Conservation (phyloP, 1,140 invertebrate species). For the Drosophila orosa region DNA sequence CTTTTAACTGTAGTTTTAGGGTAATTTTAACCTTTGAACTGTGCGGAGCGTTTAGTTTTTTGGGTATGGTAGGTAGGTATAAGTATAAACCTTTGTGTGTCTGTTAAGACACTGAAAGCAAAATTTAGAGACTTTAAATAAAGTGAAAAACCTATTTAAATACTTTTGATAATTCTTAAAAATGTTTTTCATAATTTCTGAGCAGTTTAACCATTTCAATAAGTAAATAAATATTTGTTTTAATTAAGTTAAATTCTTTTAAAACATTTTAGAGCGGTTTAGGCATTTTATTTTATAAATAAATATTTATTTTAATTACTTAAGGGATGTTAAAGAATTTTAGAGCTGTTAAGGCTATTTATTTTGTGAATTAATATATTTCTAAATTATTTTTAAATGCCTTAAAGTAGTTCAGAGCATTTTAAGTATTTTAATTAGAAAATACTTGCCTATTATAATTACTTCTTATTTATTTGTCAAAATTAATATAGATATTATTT, state of each 20-base stretch:
- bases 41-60: not conserved
- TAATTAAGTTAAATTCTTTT: not conserved
- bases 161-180: too few relatives aligned
- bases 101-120: not conserved
- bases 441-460: not conserved
- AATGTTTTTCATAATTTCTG: too few relatives aligned
- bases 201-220: not conserved
- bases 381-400: too few relatives aligned
- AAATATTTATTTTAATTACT: not conserved
- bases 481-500: not conserved
- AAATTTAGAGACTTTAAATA: not conserved
- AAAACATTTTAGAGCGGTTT: not conserved
- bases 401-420: not conserved
- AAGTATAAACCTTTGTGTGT: not conserved
- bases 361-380: too few relatives aligned
- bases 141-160: too few relatives aligned
- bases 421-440: not conserved
- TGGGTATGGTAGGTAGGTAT: not conserved
- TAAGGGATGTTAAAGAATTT: too few relatives aligned
- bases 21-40: conserved; percentile 38
- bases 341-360: too few relatives aligned
- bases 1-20: conserved; percentile 18
- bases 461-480: too few relatives aligned
- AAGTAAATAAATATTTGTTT: not conserved
- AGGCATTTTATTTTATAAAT: not conserved